Evolutionary conservation across 2,113 vertebrate genomes (phyloP).

Genomic region (Xenopus borealis): DNA sequence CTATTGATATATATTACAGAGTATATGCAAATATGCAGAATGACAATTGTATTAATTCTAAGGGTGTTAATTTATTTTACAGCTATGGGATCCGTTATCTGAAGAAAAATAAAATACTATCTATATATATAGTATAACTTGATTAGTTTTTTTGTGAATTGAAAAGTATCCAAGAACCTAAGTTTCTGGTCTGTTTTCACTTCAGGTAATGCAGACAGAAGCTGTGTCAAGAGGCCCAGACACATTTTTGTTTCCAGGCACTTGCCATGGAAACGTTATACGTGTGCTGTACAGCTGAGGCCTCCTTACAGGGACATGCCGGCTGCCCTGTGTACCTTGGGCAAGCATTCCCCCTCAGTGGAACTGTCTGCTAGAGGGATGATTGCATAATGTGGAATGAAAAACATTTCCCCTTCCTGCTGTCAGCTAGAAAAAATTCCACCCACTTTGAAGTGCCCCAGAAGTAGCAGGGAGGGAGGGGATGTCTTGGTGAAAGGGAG

Average conservation of each 20-base stretch:
- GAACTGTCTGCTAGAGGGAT: slow-evolving; percentile 42
- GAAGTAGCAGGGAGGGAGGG: slow-evolving; percentile 24
- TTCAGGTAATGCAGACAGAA: slow-evolving; percentile 21
- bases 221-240: slow-evolving; percentile 3
- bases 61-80: too few relatives aligned
- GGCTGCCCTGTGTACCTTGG: slow-evolving; percentile 41
- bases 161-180: too few relatives aligned
- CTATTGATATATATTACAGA: too few relatives aligned
- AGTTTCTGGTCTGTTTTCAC: not conserved
- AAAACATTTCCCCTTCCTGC: slow-evolving; percentile 54
- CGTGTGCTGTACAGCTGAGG: slow-evolving; percentile 19
- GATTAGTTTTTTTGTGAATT: too few relatives aligned
- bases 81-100: too few relatives aligned
- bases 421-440: slow-evolving; percentile 41
- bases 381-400: slow-evolving; percentile 49
- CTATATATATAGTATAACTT: too few relatives aligned
- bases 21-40: too few relatives aligned
- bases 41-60: too few relatives aligned
- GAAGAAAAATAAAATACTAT: too few relatives aligned
- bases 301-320: slow-evolving; percentile 41
- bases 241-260: slow-evolving; percentile 12
- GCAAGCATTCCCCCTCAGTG: slow-evolving; percentile 35
- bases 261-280: slow-evolving; percentile 26
- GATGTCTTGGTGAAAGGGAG: slow-evolving; percentile 13
- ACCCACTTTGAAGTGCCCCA: slow-evolving; percentile 40